Conservation (phyloP, 2,888 invertebrate genomes). For the Podotricha telesiphe region DNA sequence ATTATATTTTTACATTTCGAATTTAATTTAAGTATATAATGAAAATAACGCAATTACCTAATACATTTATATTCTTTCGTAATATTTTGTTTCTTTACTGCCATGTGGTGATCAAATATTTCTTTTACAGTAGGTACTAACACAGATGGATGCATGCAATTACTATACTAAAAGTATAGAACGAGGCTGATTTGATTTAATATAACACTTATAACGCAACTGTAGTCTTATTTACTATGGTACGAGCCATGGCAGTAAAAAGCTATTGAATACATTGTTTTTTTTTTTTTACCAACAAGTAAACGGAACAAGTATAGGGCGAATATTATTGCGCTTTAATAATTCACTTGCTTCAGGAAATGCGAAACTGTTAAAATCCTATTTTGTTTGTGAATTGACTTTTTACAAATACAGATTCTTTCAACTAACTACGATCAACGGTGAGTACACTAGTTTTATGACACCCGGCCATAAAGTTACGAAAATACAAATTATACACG, state of each 20-base stretch:
- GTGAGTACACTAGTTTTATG: background rate
- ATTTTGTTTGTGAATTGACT: slow-evolving; percentile 1
- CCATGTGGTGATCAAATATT: slow-evolving; percentile 9
- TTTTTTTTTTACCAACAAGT: background rate
- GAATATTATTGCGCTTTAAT: background rate
- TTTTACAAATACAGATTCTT: background rate
- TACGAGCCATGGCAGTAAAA: slow-evolving; percentile 28
- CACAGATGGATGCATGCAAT: too few species aligned
- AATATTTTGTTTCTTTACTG: slow-evolving; percentile 19
- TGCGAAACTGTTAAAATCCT: slow-evolving; percentile 16
- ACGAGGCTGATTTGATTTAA: slow-evolving; percentile 51
- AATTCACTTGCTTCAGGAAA: background rate
- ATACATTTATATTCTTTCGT: slow-evolving; percentile 6
- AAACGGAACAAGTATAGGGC: background rate
- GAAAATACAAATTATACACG: background rate
- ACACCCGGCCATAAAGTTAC: background rate
- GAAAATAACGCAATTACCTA: background rate
- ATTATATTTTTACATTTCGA: slow-evolving; percentile 31
- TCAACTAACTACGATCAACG: background rate
- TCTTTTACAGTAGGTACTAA: background rate
- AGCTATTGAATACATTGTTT: background rate
- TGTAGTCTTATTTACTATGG: slow-evolving; percentile 69
- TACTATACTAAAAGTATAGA: too few species aligned
- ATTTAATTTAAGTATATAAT: slow-evolving; percentile 19
- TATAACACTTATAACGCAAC: slow-evolving; percentile 77